A percentile compares a stretch with the other conserved stretches of the same genome.
phyloP scores from a whole-genome alignment of 2,888 invertebrate genomes.

The Pherbina coryleti region DNA sequence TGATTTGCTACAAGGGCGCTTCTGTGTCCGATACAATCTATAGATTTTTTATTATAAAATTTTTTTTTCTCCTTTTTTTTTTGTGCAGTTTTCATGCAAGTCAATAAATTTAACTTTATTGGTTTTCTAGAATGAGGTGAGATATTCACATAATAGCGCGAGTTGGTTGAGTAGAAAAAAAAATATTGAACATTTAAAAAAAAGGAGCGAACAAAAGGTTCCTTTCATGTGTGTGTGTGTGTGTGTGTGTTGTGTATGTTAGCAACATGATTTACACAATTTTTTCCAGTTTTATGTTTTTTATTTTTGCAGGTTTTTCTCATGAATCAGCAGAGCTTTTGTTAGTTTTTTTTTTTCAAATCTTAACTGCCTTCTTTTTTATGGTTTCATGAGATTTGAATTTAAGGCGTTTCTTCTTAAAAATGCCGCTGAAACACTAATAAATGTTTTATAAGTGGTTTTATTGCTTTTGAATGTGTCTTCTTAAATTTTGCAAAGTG shows the following conservation, averaged over 20 bases:
- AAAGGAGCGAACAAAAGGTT: background rate
- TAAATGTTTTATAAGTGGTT: too few species aligned
- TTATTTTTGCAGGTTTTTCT: background rate
- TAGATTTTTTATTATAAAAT: background rate
- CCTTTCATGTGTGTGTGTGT: background rate
- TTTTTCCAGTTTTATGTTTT: background rate
- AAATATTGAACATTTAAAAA: too few species aligned
- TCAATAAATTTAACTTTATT: slow-evolving; percentile 32
- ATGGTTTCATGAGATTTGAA: background rate
- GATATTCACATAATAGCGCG: slow-evolving; percentile 18
- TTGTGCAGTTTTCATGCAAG: slow-evolving; percentile 6
- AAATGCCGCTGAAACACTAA: too few species aligned
- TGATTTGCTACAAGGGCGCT: slow-evolving; percentile 8
- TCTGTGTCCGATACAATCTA: slow-evolving; percentile 1
- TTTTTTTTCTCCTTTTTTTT: background rate
- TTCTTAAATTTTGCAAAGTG: too few species aligned
- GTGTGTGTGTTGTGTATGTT: background rate
- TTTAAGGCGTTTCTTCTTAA: background rate
- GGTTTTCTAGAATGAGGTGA: slow-evolving; percentile 25
- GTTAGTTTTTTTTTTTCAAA: background rate
- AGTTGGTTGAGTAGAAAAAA: background rate
- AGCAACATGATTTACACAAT: slow-evolving; percentile 24
- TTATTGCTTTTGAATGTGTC: too few species aligned
- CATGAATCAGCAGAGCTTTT: background rate
- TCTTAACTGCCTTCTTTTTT: background rate